A percentile compares a stretch with the other conserved stretches of the same genome.
phyloP scores from a whole-genome alignment of 1,140 invertebrate species.

The Microvelia longipes region DNA sequence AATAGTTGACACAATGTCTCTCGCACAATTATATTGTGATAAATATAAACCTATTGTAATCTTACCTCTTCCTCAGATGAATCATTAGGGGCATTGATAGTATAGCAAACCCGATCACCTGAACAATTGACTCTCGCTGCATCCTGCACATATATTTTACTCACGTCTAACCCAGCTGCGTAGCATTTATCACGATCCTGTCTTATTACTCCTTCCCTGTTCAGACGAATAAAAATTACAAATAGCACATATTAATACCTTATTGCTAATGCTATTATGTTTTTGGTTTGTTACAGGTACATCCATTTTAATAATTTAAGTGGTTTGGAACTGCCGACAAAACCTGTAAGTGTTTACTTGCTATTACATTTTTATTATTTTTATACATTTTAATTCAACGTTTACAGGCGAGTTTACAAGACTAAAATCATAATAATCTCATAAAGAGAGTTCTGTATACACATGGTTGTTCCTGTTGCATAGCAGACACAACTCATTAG shows the following conservation, averaged over 20 bases:
- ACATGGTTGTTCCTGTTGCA: no score
- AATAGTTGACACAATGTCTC: no score
- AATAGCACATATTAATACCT: not conserved
- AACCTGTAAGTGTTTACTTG: not conserved
- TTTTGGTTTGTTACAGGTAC: no score
- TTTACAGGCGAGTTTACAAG: not conserved
- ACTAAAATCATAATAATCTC: no score
- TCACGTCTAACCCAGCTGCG: not conserved
- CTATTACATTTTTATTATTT: not conserved
- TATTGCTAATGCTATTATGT: not conserved
- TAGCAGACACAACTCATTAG: no score
- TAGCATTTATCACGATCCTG: not conserved
- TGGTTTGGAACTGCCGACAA: no score
- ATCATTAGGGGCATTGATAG: not conserved
- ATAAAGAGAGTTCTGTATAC: no score
- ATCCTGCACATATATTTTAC: not conserved
- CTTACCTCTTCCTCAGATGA: not conserved
- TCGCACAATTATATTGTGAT: no score
- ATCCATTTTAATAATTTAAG: no score
- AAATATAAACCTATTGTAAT: no score
- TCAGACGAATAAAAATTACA: not conserved
- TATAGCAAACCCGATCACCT: not conserved
- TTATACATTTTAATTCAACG: not conserved
- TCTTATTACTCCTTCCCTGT: not conserved
- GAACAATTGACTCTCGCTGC: not conserved